Evolutionary conservation across 2,888 invertebrate species (phyloP).

Genomic region (Sminthurides aquaticus): DNA sequence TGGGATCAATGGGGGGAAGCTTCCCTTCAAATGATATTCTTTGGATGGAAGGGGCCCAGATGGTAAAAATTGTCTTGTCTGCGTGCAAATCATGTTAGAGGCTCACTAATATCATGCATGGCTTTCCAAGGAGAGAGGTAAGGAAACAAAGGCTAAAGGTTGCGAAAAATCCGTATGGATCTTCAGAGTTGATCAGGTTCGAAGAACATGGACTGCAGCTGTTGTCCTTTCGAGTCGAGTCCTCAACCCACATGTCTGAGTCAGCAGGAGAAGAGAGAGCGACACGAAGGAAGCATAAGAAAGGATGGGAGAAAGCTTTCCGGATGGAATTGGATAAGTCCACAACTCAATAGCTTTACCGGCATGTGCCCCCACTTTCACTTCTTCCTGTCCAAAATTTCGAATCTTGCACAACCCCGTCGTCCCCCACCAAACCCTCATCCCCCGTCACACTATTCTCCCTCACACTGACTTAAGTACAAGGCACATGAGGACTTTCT

Average conservation of each 20-base stretch:
- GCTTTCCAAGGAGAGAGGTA: not conserved
- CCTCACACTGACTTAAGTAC: no score
- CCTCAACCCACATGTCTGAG: constrained; percentile 10
- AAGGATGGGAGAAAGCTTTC: no score
- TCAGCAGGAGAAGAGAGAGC: constrained; percentile 10
- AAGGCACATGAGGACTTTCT: no score
- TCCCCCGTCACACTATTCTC: no score
- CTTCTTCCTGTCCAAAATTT: no score
- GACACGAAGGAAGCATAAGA: not conserved
- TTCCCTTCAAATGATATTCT: not conserved
- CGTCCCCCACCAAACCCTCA: no score
- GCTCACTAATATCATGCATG: not conserved
- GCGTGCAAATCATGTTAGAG: not conserved
- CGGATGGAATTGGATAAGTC: not conserved
- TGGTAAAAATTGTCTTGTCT: constrained; percentile 20
- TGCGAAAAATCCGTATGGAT: constrained; percentile 12
- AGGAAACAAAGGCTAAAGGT: constrained; percentile 14
- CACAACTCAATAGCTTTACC: not conserved
- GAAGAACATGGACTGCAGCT: constrained; percentile 28
- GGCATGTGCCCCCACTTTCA: not conserved
- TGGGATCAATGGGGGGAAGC: no score
- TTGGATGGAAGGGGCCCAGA: constrained; percentile 15
- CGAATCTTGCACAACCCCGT: no score
- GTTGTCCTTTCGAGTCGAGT: constrained; percentile 22
- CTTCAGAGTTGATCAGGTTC: not conserved